phyloP scores from a whole-genome alignment of 2,888 invertebrate genomes.

The Rhynchonema sp. region DNA sequence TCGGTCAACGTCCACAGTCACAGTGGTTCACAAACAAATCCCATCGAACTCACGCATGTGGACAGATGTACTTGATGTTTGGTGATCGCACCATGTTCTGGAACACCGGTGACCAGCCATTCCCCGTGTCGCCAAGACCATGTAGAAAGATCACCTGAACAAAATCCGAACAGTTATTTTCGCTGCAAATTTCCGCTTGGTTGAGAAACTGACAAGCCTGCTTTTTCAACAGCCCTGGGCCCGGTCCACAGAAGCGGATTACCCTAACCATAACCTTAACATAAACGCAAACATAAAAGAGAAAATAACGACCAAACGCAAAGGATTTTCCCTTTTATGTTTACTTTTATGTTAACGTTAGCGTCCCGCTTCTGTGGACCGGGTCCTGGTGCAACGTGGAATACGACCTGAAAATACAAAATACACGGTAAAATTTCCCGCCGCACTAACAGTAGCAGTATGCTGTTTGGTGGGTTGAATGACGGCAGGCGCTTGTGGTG shows the following conservation, averaged over 20 bases:
- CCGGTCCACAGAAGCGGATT: too few relatives aligned
- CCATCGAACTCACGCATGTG: constrained; percentile 5
- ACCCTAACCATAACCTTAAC: too few relatives aligned
- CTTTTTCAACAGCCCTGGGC: too few relatives aligned
- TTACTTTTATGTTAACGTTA: too few relatives aligned
- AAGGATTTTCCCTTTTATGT: too few relatives aligned
- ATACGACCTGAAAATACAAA: too few relatives aligned
- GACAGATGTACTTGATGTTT: constrained; percentile 9
- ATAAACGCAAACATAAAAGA: too few relatives aligned
- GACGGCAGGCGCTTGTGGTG: not conserved
- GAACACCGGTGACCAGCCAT: constrained; percentile 9
- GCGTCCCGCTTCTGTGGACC: too few relatives aligned
- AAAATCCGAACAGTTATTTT: not conserved
- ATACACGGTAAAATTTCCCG: too few relatives aligned
- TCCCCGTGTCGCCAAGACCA: constrained; percentile 9
- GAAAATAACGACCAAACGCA: too few relatives aligned
- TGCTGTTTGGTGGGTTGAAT: not conserved
- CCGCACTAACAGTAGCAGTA: not conserved
- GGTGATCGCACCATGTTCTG: constrained; percentile 1
- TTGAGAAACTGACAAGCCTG: not conserved
- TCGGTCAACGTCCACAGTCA: not conserved
- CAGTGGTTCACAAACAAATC: not conserved
- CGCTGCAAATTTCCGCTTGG: not conserved
- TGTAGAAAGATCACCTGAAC: constrained; percentile 9
- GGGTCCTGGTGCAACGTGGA: too few relatives aligned